Evolutionary conservation across 1,140 invertebrate genomes (phyloP), one percentile per base, ranked within the genome.

Genomic region (Aporrectodea caliginosa): DNA sequence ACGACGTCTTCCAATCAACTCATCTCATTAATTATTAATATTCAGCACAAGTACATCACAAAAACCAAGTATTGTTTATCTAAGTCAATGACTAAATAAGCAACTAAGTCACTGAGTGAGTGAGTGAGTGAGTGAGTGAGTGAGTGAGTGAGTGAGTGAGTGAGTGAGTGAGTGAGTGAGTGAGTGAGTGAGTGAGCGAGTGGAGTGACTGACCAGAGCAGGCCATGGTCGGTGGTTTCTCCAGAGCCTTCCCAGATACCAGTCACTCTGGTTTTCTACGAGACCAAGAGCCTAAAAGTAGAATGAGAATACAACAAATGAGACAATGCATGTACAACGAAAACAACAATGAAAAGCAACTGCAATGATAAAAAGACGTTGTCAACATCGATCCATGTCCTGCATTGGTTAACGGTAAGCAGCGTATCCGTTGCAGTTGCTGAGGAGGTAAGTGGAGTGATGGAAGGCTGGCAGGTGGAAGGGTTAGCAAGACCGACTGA

Each of bases 211-310:
- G 83, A 94, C 94, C 35, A 96, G 86, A 0, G 95, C 95, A 35
- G 95, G 95, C 95, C 95, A 97, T 12, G 94, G 93, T 69, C 91
- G 90, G 82, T 92, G 91, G 82, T 92, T 92, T 85, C 93, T 93
- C 88, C 91, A 92, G 30, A 93, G 84, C 84, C 93, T 92, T 58
- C 92, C 93, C 69, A 94, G 89, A 87, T 97, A 97, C 94, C 94
- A 98, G 85, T 96, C 92, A 88, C 94, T 96, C 89, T 96, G 94
- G 88, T 97, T 98, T 87, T 97, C 95, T 16, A 95, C 94, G 84
- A 97, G 89, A 75, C 94, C 95, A 83, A 98, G 90, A 43, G 92
- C 90, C 92, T 94, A 85, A 35, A 88, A 86, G 76, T 75, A 75
- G 30, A 33, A 27, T 0, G 34, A 35, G 27, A 33, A 27, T 75